These are phyloP conservation scores for Solenodon paradoxus DNA, from an alignment of 2,113 vertebrate species.

Conservation along the genomic window DNA sequence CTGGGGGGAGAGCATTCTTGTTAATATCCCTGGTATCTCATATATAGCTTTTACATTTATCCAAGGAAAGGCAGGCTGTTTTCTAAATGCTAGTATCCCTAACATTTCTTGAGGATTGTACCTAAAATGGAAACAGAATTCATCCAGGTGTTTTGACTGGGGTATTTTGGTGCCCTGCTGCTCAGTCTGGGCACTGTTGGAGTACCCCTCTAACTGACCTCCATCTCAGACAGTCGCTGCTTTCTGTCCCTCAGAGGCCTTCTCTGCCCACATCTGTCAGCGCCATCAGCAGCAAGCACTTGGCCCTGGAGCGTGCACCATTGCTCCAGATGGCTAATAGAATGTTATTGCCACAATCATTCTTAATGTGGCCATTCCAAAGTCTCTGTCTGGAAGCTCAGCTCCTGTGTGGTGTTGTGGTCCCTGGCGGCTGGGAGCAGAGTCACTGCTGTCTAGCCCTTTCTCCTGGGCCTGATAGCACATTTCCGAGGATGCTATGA, in stretches of 20 bases:
- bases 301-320: neutral
- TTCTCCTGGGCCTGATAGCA: neutral
- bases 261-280: slow-evolving; percentile 51
- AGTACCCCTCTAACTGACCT: slow-evolving; percentile 58
- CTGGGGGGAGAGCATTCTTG: neutral
- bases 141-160: neutral
- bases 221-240: neutral
- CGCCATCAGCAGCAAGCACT: neutral
- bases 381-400: slow-evolving; percentile 17
- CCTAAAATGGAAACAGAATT: neutral
- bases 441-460: neutral
- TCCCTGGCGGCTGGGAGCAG: neutral
- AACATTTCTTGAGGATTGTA: neutral
- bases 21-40: neutral
- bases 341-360: slow-evolving; percentile 67
- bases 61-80: neutral
- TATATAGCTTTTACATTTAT: neutral
- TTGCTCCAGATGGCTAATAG: slow-evolving; percentile 73
- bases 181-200: neutral
- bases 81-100: neutral
- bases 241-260: neutral
- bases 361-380: slow-evolving; percentile 65
- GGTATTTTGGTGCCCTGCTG: neutral
- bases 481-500: neutral
- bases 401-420: neutral